Evolutionary conservation across 2,888 invertebrate genomes (phyloP).

Genomic region (Quadroppia sp.): DNA sequence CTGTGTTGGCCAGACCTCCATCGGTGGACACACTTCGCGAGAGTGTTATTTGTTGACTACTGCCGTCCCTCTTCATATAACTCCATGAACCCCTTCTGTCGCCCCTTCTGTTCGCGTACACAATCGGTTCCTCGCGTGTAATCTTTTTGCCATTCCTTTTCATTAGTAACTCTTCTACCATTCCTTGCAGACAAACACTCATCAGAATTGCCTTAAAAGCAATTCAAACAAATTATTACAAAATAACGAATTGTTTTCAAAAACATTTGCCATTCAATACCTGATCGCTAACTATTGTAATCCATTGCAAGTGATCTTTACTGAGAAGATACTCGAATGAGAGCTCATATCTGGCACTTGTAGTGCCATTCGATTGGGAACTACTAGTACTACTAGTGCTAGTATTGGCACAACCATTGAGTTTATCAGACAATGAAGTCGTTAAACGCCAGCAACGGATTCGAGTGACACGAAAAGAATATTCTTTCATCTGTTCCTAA

Average conservation of each 20-base stretch:
- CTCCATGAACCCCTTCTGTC: conserved; percentile 61
- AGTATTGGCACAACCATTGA: conserved; percentile 41
- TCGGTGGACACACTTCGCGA: conserved; percentile 49
- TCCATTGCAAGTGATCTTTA: conserved; percentile 87
- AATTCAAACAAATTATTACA: conserved; percentile 19
- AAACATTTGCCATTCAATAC: neutral
- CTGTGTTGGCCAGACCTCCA: conserved; percentile 4
- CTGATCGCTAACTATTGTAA: conserved; percentile 81
- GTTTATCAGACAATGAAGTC: conserved; percentile 56
- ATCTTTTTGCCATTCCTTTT: conserved; percentile 53
- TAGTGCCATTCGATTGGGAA: conserved; percentile 24
- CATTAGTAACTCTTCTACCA: conserved; percentile 80
- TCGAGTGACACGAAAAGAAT: conserved; percentile 84
- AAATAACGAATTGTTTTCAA: conserved; percentile 46
- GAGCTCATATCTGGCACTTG: conserved; percentile 65
- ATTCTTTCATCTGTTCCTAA: conserved; percentile 63
- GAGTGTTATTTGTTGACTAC: conserved; percentile 53
- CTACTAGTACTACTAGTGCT: conserved; percentile 24
- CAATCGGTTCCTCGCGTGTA: conserved; percentile 41
- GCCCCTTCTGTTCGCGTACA: neutral
- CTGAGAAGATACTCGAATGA: conserved; percentile 92
- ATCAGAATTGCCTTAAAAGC: conserved; percentile 72
- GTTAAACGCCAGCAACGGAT: conserved; percentile 98
- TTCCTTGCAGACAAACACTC: conserved; percentile 85
- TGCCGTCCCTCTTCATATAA: conserved; percentile 70